These are phyloP conservation scores for Hydrocynus forskahlii DNA, from an alignment of 2,797 vertebrate species.

Conservation along the genomic window DNA sequence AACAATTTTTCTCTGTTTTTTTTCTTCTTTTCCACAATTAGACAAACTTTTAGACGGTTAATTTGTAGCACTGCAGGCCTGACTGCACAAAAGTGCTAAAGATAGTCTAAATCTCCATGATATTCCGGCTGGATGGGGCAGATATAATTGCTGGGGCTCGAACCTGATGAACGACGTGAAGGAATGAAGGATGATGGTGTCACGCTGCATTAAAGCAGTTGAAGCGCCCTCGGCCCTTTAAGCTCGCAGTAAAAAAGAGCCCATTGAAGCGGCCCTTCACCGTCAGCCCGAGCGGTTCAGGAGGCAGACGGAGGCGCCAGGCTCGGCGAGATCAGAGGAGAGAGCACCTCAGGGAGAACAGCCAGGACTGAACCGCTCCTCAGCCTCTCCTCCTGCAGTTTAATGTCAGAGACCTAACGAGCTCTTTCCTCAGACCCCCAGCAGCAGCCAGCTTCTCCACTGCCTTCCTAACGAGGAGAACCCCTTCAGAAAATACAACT, in stretches of 20 bases:
- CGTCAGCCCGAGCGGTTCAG: constrained; percentile 71
- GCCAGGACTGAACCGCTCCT: constrained; percentile 81
- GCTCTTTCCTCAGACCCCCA: constrained; percentile 52
- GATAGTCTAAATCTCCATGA: constrained; percentile 2
- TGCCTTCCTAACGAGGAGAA: too few species aligned
- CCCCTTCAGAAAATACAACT: too few species aligned
- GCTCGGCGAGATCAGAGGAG: constrained; percentile 84
- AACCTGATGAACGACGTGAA: constrained; percentile 48
- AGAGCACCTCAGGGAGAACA: constrained; percentile 82
- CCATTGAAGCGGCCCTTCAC: constrained; percentile 67
- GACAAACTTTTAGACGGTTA: too few species aligned
- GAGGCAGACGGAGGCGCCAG: constrained; percentile 84
- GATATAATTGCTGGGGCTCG: constrained; percentile 9
- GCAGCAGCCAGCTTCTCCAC: neutral
- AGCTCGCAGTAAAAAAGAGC: constrained; percentile 54
- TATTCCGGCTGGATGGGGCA: neutral
- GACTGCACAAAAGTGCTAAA: neutral
- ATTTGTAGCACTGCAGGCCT: neutral
- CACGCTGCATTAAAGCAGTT: constrained; percentile 63
- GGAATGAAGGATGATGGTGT: constrained; percentile 61
- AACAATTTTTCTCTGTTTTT: neutral
- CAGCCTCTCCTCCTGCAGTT: constrained; percentile 78
- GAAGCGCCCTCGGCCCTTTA: constrained; percentile 66
- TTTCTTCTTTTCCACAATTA: neutral
- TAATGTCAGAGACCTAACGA: constrained; percentile 63